Evolutionary conservation across 2,888 invertebrate species (phyloP).

Genomic region (Hydriomena furcata): DNA sequence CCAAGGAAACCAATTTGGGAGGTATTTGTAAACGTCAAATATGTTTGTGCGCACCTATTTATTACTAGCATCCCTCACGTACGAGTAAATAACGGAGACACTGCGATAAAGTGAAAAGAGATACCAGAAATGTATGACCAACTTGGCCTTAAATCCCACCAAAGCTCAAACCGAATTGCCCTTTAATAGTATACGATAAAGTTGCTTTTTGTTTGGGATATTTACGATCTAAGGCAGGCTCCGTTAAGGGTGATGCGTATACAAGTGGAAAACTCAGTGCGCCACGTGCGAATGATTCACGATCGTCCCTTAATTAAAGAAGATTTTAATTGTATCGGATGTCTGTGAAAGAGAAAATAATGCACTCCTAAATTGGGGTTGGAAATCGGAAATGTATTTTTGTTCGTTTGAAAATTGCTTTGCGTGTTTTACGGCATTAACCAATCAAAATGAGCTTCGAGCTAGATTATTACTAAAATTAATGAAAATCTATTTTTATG

Average conservation of each 20-base stretch:
- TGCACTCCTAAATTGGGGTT: conserved; percentile 82
- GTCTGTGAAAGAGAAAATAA: conserved; percentile 83
- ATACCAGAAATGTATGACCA: conserved; percentile 64
- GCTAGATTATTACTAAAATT: conserved; percentile 7
- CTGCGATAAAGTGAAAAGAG: conserved; percentile 81
- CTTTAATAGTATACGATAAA: conserved; percentile 51
- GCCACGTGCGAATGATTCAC: conserved; percentile 85
- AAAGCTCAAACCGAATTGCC: conserved; percentile 44
- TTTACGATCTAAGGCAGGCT: conserved; percentile 49
- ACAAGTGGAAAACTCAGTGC: conserved; percentile 82
- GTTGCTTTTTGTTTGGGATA: conserved; percentile 53
- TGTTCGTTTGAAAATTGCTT: conserved; percentile 66
- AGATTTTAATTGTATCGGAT: conserved; percentile 85
- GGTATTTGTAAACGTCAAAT: conserved; percentile 81
- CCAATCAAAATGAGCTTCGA: conserved; percentile 48
- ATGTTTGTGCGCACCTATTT: conserved; percentile 81
- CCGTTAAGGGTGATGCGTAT: conserved; percentile 63
- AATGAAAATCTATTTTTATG: conserved; percentile 8
- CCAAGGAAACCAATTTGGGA: conserved; percentile 79
- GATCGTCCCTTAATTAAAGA: conserved; percentile 83
- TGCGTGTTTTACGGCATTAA: conserved; percentile 62
- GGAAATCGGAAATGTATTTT: conserved; percentile 74
- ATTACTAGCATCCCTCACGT: conserved; percentile 82
- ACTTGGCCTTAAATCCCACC: conserved; percentile 61
- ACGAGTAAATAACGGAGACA: conserved; percentile 81